These are phyloP conservation scores for Sebastes glaucus DNA, from an alignment of 2,797 vertebrate species.

Conservation along the genomic window DNA sequence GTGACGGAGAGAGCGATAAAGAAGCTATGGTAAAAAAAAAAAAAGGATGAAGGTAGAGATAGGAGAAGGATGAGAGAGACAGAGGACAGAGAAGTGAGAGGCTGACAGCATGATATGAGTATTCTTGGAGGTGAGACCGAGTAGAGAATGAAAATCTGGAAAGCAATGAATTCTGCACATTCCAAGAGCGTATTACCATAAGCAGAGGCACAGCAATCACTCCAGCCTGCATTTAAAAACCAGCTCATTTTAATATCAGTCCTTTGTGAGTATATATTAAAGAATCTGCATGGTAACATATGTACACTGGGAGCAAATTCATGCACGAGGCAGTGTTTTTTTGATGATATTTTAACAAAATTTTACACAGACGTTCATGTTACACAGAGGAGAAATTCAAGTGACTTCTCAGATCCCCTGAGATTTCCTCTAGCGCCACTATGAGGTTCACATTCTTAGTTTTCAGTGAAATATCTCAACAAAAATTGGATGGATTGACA, in stretches of 20 bases:
- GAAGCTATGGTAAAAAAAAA: constrained; percentile 60
- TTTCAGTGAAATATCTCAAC: not conserved
- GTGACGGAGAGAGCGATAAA: constrained; percentile 71
- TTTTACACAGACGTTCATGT: not conserved
- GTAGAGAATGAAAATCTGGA: constrained; percentile 59
- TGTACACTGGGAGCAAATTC: constrained; percentile 1
- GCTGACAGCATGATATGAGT: constrained; percentile 71
- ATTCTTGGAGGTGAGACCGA: constrained; percentile 57
- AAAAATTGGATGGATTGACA: not conserved
- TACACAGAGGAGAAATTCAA: not conserved
- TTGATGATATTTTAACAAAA: not conserved
- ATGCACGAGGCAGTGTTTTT: constrained; percentile 19
- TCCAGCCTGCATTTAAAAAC: constrained; percentile 45
- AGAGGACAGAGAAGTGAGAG: constrained; percentile 61
- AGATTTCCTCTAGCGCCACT: not conserved
- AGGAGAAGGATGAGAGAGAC: constrained; percentile 64
- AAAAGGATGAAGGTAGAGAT: constrained; percentile 58
- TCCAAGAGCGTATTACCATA: constrained; percentile 52
- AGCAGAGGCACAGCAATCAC: constrained; percentile 34
- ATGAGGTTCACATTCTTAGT: not conserved
- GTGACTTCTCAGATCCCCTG: not conserved
- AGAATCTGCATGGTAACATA: constrained; percentile 10
- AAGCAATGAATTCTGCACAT: constrained; percentile 63
- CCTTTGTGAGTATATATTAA: constrained; percentile 12
- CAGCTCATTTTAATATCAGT: constrained; percentile 34